Base-by-base conservation (phyloP, 2,797 vertebrate genomes). In the Microcaecilia unicolor region DNA sequence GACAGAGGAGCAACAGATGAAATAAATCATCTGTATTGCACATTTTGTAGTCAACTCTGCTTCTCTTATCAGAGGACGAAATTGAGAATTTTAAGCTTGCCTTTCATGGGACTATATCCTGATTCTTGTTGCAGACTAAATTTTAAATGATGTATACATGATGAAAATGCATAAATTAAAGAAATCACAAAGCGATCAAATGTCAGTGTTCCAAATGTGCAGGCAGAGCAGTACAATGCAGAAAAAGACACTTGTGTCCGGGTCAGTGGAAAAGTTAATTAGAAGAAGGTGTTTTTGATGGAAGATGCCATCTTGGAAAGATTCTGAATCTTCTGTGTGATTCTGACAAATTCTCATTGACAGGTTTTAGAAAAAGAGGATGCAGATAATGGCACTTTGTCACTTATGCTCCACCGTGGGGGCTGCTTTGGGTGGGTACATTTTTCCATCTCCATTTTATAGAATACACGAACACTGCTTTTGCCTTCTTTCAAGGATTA, bases 261-360 rank as follows among this genome's bases (percentile, higher is more conserved):
- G 86, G 85, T 90, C 86, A 90, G 58, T 84, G 80, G 61, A 68
- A 76, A 87, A 88, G 88, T 87, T 91, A 89, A 89, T 90, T 88
- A 87, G 79, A 85, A 85, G 64, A 72, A 60, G 3, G 41, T 55
- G 33, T 58, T 68, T 78, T 66, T 60, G 81, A 71, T 76, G 65
- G 70, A 67, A 66, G 58, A 72, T 45, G 55, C 62, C 44, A 61
- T 48, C 60, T 57, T 70, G 73, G 70, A 77, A 70, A 64, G 67
- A 78, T 59, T 65, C 49, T 65, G 58, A 73, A 44, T 64, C 55
- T 33, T 47, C 58, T 26, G 60, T 63, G 61, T 56, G 56, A 28
- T 62, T 62, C 45, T 68, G 72, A 83, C 79, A 72, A 73, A 83
- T 81, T 70, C 67, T 78, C 78, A 83, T 81, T 81, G 85, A 85